Percentiles rank a stretch among this genome's conserved stretches.
phyloP scores from a whole-genome alignment of 2,797 vertebrate genomes.

The Coendou prehensilis region DNA sequence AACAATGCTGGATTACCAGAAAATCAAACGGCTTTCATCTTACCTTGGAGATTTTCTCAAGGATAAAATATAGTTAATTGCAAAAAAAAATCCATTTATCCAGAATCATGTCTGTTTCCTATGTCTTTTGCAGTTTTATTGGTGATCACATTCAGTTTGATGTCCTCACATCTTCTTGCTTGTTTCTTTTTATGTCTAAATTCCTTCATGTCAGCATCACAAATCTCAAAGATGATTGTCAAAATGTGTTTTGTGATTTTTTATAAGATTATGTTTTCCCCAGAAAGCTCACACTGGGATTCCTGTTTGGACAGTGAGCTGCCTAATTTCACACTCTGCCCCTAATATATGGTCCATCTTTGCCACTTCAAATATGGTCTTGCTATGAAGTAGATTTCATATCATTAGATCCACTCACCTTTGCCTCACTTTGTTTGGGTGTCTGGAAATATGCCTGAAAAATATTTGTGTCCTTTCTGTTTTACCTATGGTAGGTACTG shows the following conservation, averaged over 20 bases:
- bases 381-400: not conserved
- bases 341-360: not conserved
- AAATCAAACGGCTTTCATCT: not conserved
- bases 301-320: not conserved
- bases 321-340: not conserved
- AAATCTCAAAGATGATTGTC: conserved; percentile 10
- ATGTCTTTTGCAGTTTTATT: not conserved
- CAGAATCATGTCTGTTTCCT: not conserved
- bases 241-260: not conserved
- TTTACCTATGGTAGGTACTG: not conserved
- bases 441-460: not conserved
- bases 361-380: not conserved
- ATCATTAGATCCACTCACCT: not conserved
- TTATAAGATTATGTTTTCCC: conserved; percentile 24
- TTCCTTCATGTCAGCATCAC: not conserved
- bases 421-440: not conserved
- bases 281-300: not conserved
- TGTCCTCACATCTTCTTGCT: not conserved
- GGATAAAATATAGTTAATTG: conserved; percentile 10
- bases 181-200: not conserved
- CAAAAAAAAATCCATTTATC: not conserved
- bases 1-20: not conserved
- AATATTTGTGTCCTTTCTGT: not conserved
- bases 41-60: not conserved
- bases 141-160: not conserved